Conservation (phyloP, 2,797 vertebrate genomes). For the Thalassophryne amazonica region DNA sequence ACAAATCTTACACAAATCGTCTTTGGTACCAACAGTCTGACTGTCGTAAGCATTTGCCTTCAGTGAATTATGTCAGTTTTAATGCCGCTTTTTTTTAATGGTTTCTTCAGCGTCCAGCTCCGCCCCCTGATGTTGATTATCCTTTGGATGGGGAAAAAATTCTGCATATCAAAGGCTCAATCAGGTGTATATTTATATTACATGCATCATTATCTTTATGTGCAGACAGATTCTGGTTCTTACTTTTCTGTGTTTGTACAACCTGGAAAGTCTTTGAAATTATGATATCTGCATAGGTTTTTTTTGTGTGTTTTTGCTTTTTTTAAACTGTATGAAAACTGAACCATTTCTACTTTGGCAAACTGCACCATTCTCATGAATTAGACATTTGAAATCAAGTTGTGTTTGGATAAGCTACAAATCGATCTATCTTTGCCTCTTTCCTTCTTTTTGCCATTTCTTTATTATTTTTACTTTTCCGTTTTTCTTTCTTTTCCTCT, state of each 20-base stretch:
- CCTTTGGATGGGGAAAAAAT: constrained; percentile 96
- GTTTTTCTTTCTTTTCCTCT: no score
- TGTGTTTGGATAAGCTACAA: no score
- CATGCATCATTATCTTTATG: background rate
- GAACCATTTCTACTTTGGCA: no score
- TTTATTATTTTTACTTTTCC: no score
- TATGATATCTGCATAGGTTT: no score
- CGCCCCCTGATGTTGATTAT: constrained; percentile 93
- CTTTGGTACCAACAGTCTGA: background rate
- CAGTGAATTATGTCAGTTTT: background rate
- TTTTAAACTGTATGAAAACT: no score
- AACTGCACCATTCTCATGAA: no score
- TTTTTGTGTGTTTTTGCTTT: no score
- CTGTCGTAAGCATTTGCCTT: background rate
- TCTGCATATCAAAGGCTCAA: constrained; percentile 90
- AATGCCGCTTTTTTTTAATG: constrained; percentile 7
- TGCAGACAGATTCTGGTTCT: background rate
- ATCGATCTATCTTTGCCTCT: no score
- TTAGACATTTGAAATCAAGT: no score
- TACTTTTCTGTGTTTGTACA: background rate
- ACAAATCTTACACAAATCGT: background rate
- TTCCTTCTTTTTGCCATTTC: no score
- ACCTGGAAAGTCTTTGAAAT: no score
- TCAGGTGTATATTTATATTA: constrained; percentile 79
- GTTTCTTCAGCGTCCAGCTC: constrained; percentile 81